Conservation (phyloP, 1,140 invertebrate genomes). For the Cherax destructor region DNA sequence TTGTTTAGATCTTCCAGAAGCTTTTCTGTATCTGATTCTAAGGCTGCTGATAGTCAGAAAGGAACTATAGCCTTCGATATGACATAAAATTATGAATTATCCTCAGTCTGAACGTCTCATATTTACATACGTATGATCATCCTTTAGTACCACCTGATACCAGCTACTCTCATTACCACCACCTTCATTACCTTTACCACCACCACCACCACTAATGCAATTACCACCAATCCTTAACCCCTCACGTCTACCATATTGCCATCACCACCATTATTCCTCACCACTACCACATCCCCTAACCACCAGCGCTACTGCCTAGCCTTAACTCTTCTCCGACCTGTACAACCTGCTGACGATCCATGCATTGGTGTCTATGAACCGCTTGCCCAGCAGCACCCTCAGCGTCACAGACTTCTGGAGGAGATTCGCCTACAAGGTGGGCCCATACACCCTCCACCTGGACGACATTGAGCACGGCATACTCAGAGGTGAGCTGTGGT, state of each 20-base stretch:
- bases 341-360: constrained; percentile 65
- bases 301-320: neutral
- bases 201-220: neutral
- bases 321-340: constrained; percentile 38
- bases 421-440: constrained; percentile 48
- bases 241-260: too few relatives aligned
- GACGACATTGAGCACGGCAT: constrained; percentile 60
- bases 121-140: neutral
- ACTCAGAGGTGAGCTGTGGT: constrained; percentile 31
- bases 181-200: neutral
- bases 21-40: too few relatives aligned
- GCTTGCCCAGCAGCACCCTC: constrained; percentile 36
- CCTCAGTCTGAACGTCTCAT: neutral
- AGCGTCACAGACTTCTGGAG: constrained; percentile 53
- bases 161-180: neutral
- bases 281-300: neutral
- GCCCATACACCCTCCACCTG: constrained; percentile 44
- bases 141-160: neutral
- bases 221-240: too few relatives aligned
- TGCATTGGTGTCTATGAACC: constrained; percentile 4
- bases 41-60: too few relatives aligned
- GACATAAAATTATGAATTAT: neutral
- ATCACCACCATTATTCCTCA: too few relatives aligned
- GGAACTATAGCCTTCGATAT: too few relatives aligned
- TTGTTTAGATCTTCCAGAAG: neutral